Conservation (phyloP, 2,113 vertebrate species). For the Sturnus vulgaris region DNA sequence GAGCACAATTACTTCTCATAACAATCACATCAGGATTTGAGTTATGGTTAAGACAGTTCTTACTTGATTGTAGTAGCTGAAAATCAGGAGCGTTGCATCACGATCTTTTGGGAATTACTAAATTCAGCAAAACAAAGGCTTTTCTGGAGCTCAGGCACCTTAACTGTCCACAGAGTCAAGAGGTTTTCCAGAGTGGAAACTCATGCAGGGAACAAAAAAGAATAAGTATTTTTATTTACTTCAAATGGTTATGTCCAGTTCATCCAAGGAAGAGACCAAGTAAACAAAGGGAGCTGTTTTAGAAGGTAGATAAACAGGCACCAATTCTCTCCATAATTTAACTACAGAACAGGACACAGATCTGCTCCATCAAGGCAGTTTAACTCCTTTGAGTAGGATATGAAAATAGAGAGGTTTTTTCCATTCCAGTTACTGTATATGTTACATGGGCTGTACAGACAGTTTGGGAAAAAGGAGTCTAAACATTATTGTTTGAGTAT, state of each 20-base stretch:
- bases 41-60: background rate
- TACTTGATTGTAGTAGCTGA: background rate
- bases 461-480: background rate
- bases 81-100: background rate
- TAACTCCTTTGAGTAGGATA: background rate
- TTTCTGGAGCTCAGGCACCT: background rate
- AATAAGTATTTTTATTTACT: background rate
- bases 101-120: background rate
- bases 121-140: background rate
- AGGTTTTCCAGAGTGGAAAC: background rate
- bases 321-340: background rate
- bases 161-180: rapidly evolving
- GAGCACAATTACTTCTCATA: background rate
- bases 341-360: background rate
- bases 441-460: background rate
- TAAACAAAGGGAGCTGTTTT: background rate
- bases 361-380: background rate
- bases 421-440: background rate
- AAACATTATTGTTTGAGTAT: background rate
- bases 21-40: background rate
- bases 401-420: background rate
- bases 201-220: background rate
- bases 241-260: background rate
- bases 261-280: background rate
- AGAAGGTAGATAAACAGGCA: background rate